Evolutionary conservation across 2,113 vertebrate genomes (phyloP).

Genomic region (Pipa parva): DNA sequence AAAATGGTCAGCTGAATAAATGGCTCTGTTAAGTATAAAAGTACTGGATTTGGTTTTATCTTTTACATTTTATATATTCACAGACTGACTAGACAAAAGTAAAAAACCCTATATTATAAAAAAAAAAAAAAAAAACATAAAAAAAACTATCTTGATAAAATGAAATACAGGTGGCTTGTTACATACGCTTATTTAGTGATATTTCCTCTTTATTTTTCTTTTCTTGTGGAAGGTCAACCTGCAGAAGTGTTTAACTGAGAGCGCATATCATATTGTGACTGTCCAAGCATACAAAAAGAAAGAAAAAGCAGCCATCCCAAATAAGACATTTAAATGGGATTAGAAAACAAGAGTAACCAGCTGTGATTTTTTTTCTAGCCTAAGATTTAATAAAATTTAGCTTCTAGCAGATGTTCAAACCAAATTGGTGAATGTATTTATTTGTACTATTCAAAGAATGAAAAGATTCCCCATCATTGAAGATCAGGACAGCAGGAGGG

Average conservation of each 20-base stretch:
- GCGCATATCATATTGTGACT: slow-evolving; percentile 12
- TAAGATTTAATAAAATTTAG: too few relatives aligned
- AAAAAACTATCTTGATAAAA: slow-evolving; percentile 7
- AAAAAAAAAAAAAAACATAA: too few relatives aligned
- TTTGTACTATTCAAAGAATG: too few relatives aligned
- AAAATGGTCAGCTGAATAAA: slow-evolving; percentile 2
- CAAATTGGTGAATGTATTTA: too few relatives aligned
- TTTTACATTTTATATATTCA: neutral
- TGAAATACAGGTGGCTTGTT: slow-evolving; percentile 20
- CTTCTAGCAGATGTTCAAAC: too few relatives aligned
- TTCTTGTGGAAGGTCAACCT: slow-evolving; percentile 45
- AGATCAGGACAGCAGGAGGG: too few relatives aligned
- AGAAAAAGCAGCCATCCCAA: neutral
- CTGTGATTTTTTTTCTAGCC: too few relatives aligned
- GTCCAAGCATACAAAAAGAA: neutral
- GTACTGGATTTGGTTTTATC: neutral
- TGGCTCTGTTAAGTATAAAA: neutral
- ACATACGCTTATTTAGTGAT: slow-evolving; percentile 47
- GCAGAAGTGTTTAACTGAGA: slow-evolving; percentile 47
- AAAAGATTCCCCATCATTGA: too few relatives aligned
- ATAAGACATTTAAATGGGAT: neutral
- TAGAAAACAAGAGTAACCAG: too few relatives aligned
- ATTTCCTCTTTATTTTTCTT: slow-evolving; percentile 37
- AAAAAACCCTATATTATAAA: too few relatives aligned
- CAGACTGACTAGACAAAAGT: too few relatives aligned